These are phyloP conservation scores for Boloria euphrosyne DNA, from an alignment of 2,888 invertebrate species.

Conservation along the genomic window DNA sequence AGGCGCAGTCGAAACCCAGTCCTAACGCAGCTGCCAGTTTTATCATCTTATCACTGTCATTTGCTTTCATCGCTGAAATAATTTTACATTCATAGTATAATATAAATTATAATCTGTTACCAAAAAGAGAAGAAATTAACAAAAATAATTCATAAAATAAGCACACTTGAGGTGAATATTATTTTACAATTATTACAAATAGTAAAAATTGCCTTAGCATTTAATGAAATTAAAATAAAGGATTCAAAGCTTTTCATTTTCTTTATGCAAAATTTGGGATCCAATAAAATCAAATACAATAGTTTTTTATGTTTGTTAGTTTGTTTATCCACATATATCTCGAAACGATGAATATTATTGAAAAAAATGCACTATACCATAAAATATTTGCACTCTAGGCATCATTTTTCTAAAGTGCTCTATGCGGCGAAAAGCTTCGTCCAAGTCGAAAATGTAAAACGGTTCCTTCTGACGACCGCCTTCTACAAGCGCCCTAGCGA, in stretches of 20 bases:
- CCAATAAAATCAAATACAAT: no score
- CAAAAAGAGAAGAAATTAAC: no score
- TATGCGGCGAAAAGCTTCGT: conserved; percentile 49
- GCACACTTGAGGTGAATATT: no score
- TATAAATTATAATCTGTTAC: no score
- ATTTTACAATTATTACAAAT: no score
- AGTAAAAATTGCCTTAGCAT: no score
- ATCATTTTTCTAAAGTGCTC: conserved; percentile 48
- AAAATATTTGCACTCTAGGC: conserved; percentile 54
- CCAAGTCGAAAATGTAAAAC: conserved; percentile 52
- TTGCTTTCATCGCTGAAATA: conserved; percentile 55
- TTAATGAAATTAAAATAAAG: no score
- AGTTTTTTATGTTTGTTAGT: no score
- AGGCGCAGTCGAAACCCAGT: conserved; percentile 53
- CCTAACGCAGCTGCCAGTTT: conserved; percentile 48
- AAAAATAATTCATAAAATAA: no score
- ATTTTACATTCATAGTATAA: no score
- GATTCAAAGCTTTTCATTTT: no score
- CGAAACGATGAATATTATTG: neutral
- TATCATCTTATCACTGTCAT: conserved; percentile 49
- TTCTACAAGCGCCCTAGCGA: conserved; percentile 49
- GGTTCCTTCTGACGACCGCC: conserved; percentile 49
- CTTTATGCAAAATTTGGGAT: no score
- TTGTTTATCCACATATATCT: neutral
- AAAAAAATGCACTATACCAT: conserved; percentile 47